Conservation (phyloP, 2,113 vertebrate species). For the Podiceps cristatus region DNA sequence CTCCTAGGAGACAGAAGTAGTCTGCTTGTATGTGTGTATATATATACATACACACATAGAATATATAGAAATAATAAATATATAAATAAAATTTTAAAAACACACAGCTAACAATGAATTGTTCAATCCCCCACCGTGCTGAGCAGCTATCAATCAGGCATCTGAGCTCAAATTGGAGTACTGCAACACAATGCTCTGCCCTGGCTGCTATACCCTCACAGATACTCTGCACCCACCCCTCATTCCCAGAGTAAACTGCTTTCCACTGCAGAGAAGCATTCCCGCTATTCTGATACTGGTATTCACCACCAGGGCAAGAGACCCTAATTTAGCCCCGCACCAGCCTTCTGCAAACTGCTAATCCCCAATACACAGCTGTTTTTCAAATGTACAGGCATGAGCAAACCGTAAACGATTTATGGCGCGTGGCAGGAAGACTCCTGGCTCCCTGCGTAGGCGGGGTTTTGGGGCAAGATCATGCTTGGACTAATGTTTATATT, state of each 20-base stretch:
- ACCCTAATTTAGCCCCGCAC: constrained; percentile 64
- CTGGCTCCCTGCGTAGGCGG: constrained; percentile 68
- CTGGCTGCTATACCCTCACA: not conserved
- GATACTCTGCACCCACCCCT: not conserved
- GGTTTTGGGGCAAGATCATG: constrained; percentile 73
- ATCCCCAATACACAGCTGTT: constrained; percentile 76
- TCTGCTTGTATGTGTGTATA: not conserved
- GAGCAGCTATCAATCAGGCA: not conserved
- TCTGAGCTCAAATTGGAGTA: not conserved
- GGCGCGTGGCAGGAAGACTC: constrained; percentile 81
- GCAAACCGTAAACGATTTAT: constrained; percentile 78
- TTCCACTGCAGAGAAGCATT: constrained; percentile 22
- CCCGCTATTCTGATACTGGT: not conserved
- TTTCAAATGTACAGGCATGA: constrained; percentile 53
- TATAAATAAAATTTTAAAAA: not conserved
- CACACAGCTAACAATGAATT: not conserved
- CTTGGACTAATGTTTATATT: constrained; percentile 75
- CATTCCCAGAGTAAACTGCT: constrained; percentile 11
- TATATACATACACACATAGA: not conserved
- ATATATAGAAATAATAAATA: not conserved
- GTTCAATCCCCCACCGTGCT: not conserved
- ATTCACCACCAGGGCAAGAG: constrained; percentile 31
- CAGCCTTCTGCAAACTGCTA: constrained; percentile 72
- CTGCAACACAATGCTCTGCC: not conserved
- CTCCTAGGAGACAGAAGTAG: not conserved